phyloP scores from a whole-genome alignment of 1,140 invertebrate species.

The Odontomachus brunneus region DNA sequence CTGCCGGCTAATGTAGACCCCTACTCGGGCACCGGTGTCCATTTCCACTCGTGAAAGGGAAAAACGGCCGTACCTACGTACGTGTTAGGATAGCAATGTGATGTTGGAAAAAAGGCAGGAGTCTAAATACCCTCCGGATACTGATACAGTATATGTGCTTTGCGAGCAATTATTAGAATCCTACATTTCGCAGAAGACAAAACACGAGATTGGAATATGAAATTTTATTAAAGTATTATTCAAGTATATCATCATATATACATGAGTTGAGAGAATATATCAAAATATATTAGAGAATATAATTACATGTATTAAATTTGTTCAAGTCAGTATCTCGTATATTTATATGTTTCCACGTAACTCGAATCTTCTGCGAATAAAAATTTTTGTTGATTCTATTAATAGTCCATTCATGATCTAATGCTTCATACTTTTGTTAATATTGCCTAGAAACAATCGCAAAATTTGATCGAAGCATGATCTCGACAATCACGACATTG shows the following conservation, averaged over 20 bases:
- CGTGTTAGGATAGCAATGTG: conserved; percentile 35
- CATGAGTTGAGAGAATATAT: no score
- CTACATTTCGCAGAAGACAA: neutral
- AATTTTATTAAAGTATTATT: conserved; percentile 26
- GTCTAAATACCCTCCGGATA: conserved; percentile 39
- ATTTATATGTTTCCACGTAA: neutral
- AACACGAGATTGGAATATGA: conserved; percentile 1
- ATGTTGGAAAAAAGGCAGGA: conserved; percentile 25
- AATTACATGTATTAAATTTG: neutral
- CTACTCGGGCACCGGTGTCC: conserved; percentile 4
- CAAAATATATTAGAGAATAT: no score
- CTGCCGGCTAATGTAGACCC: conserved; percentile 42
- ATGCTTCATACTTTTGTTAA: neutral
- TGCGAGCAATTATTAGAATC: conserved; percentile 25
- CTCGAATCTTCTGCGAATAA: neutral
- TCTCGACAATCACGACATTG: no score
- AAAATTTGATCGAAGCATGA: conserved; percentile 5
- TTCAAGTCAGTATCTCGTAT: neutral
- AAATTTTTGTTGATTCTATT: neutral
- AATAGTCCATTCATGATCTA: neutral
- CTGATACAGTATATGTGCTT: neutral
- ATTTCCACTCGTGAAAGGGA: conserved; percentile 39
- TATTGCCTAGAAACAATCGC: conserved; percentile 13
- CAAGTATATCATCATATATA: neutral
- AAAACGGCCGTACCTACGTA: conserved; percentile 41